Evolutionary conservation across 2,888 invertebrate genomes (phyloP).

Genomic region (Drosophila cracens): DNA sequence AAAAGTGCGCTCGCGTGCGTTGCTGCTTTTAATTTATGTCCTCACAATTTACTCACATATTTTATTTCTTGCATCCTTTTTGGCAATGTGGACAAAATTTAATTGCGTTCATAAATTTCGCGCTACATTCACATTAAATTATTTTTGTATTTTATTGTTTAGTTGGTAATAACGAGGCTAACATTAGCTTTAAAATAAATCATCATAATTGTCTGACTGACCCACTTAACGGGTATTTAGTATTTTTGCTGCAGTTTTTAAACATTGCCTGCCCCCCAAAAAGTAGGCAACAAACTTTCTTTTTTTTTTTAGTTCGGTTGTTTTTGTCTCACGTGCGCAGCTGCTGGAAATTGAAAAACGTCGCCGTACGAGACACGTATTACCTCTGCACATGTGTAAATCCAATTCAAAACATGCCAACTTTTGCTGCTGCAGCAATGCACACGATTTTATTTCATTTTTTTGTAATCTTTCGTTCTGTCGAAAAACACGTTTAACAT

Average conservation of each 20-base stretch:
- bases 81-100: constrained; percentile 43
- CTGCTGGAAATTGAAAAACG: constrained; percentile 72
- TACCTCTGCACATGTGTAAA: constrained; percentile 76
- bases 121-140: constrained; percentile 18
- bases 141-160: constrained; percentile 28
- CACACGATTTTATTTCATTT: constrained; percentile 45
- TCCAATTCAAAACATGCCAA: constrained; percentile 76
- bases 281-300: constrained; percentile 40
- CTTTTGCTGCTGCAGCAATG: constrained; percentile 48
- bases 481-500: constrained; percentile 49
- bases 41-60: background rate
- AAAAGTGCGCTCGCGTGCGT: constrained; percentile 30
- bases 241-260: background rate
- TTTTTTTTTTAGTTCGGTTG: background rate
- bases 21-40: constrained; percentile 25
- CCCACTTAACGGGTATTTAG: constrained; percentile 43
- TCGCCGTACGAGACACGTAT: constrained; percentile 62
- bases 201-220: constrained; percentile 49
- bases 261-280: constrained; percentile 22
- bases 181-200: constrained; percentile 37
- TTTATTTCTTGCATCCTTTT: background rate
- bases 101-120: constrained; percentile 64
- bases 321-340: constrained; percentile 45
- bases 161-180: constrained; percentile 1
- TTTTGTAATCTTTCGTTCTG: constrained; percentile 1